Conservation (phyloP, 2,113 vertebrate genomes). For the Heloderma charlesbogerti region DNA sequence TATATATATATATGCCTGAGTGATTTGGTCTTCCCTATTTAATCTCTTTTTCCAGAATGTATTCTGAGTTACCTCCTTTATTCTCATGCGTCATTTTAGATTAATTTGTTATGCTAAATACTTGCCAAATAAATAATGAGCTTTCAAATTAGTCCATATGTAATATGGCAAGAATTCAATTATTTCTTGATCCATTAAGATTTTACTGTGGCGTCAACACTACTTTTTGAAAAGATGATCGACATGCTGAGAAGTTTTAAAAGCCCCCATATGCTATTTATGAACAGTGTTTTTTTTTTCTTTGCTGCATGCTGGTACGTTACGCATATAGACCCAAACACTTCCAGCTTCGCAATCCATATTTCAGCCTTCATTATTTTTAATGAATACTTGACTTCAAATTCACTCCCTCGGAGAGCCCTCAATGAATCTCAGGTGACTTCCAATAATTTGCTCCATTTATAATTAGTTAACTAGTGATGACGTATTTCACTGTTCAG, state of each 20-base stretch:
- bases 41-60: conserved; percentile 59
- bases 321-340: background rate
- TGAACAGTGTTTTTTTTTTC: background rate
- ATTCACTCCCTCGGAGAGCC: background rate
- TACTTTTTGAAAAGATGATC: conserved; percentile 43
- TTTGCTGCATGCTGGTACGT: background rate
- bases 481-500: background rate
- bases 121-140: conserved; percentile 82
- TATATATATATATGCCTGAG: background rate
- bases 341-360: background rate
- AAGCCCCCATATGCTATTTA: conserved; percentile 20
- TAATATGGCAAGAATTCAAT: conserved; percentile 75
- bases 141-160: conserved; percentile 72
- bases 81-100: conserved; percentile 73
- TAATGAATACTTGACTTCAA: conserved; percentile 22
- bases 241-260: conserved; percentile 35
- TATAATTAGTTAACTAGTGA: conserved; percentile 24
- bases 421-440: conserved; percentile 6
- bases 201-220: conserved; percentile 51
- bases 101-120: conserved; percentile 81
- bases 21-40: conserved; percentile 25
- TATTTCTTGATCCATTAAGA: conserved; percentile 68
- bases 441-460: conserved; percentile 24
- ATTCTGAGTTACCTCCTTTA: conserved; percentile 56
- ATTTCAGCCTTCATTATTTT: conserved; percentile 26